phyloP scores from a whole-genome alignment of 2,113 vertebrate species.

The Gallinago media region DNA sequence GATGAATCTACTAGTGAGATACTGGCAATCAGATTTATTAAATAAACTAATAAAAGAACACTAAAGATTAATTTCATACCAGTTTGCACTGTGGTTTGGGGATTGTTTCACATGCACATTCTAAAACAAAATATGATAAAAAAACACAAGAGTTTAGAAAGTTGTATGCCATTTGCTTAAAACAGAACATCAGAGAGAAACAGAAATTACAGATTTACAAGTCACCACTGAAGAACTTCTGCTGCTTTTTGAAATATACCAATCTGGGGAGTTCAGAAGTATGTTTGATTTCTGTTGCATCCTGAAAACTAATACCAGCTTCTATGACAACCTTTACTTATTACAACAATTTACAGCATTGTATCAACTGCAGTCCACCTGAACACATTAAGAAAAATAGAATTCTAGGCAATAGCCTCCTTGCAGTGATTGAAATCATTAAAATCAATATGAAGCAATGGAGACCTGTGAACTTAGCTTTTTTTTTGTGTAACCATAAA shows the following conservation, averaged over 20 bases:
- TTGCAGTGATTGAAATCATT: background rate
- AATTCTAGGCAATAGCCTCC: background rate
- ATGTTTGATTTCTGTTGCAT: background rate
- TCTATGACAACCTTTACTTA: background rate
- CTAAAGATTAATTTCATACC: conserved; percentile 77
- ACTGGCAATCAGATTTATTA: background rate
- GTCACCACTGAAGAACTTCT: background rate
- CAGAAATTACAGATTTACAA: background rate
- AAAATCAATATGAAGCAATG: background rate
- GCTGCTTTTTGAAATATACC: background rate
- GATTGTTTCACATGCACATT: conserved; percentile 90
- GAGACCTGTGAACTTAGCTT: background rate
- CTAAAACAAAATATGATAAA: conserved; percentile 77
- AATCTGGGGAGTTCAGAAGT: background rate
- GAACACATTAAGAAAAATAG: background rate
- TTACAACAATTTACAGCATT: background rate
- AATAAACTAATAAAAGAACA: background rate
- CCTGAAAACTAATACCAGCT: background rate
- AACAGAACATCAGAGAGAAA: background rate
- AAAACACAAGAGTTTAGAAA: background rate
- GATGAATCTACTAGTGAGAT: background rate
- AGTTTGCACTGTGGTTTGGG: conserved; percentile 85
- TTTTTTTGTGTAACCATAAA: background rate
- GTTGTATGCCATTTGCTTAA: background rate
- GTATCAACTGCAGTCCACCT: background rate